phyloP scores from a whole-genome alignment of 2,113 vertebrate species.

The Cettia cetti region DNA sequence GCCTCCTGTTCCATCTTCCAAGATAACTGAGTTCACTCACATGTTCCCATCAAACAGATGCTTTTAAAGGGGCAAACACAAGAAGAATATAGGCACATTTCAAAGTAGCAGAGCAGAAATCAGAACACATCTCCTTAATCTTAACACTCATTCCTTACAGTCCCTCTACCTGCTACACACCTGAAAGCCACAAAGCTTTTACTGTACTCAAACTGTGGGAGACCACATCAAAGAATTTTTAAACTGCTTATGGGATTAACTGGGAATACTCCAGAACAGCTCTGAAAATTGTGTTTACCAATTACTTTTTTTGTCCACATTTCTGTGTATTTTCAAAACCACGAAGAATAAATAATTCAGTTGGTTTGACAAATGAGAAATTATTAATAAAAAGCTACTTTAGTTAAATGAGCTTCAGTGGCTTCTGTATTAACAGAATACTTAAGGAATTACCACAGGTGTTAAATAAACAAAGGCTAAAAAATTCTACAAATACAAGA shows the following conservation, averaged over 20 bases:
- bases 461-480: not conserved
- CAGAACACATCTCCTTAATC: not conserved
- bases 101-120: not conserved
- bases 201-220: not conserved
- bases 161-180: too few relatives aligned
- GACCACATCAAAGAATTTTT: not conserved
- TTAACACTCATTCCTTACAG: not conserved
- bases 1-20: not conserved
- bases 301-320: not conserved
- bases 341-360: not conserved
- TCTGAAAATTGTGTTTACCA: not conserved
- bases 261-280: not conserved
- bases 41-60: not conserved
- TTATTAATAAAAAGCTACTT: not conserved
- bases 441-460: not conserved
- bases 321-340: not conserved
- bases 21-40: not conserved
- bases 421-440: not conserved
- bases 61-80: not conserved
- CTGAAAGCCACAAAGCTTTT: not conserved
- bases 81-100: not conserved
- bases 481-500: not conserved
- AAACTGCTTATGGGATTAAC: not conserved
- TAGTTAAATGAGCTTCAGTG: not conserved
- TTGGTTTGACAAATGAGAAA: not conserved